These are phyloP conservation scores for Eulemur rufifrons DNA, from an alignment of 2,113 vertebrate genomes.

Conservation along the genomic window DNA sequence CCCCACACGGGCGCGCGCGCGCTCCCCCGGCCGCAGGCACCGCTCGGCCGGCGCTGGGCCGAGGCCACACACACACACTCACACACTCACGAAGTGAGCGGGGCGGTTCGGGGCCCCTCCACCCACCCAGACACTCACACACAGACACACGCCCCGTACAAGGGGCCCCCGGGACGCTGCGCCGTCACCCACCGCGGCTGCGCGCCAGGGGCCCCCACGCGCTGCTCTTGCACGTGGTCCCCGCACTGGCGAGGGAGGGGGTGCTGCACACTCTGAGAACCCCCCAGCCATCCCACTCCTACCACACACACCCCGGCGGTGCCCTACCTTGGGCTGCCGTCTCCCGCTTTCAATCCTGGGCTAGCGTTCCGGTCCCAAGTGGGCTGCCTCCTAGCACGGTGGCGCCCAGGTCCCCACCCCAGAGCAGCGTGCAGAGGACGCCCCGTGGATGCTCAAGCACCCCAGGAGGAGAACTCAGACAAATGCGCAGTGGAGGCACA, in stretches of 20 bases:
- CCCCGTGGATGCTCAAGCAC: background rate
- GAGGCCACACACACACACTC: background rate
- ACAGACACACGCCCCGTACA: background rate
- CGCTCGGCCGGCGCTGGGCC: background rate
- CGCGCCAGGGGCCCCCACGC: conserved; percentile 38
- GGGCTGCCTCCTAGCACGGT: background rate
- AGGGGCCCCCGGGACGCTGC: background rate
- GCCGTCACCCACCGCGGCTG: conserved; percentile 41
- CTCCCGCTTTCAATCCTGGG: background rate
- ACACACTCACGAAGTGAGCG: background rate
- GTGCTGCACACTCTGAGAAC: background rate
- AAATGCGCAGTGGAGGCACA: background rate
- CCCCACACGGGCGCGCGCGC: conserved; percentile 46
- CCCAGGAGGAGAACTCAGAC: conserved; percentile 21
- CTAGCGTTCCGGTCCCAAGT: background rate
- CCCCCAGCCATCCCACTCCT: too few relatives aligned
- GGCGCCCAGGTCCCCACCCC: background rate
- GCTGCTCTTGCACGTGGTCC: conserved; percentile 29
- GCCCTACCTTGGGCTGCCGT: background rate
- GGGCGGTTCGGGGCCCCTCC: background rate
- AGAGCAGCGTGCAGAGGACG: background rate
- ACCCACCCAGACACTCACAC: background rate
- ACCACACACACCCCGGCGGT: background rate
- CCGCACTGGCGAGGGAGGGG: background rate
- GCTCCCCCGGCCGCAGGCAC: conserved; percentile 18